These are phyloP conservation scores for Cyphomyrus plagiostoma DNA, from an alignment of 2,113 vertebrate species.

Conservation along the genomic window DNA sequence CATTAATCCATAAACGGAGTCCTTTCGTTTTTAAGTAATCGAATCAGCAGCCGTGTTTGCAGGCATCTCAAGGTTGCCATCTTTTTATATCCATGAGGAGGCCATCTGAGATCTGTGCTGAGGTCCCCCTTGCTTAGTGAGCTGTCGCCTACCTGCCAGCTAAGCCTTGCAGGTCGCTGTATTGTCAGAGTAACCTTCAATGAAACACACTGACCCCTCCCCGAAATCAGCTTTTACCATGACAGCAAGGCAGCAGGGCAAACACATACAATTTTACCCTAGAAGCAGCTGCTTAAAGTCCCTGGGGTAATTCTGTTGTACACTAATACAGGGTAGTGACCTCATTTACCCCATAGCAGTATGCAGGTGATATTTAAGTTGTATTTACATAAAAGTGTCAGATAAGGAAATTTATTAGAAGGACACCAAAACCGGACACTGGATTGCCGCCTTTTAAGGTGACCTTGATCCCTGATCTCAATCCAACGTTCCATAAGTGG, in stretches of 20 bases:
- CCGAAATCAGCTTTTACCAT: not conserved
- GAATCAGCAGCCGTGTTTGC: not conserved
- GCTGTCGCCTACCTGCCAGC: not conserved
- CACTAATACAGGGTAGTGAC: not conserved
- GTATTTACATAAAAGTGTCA: not conserved
- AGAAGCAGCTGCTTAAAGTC: not conserved
- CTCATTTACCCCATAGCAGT: constrained; percentile 3
- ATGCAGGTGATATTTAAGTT: not conserved
- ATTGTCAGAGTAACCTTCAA: not conserved
- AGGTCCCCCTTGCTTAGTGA: not conserved
- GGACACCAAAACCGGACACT: not conserved
- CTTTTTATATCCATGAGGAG: not conserved
- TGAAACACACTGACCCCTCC: not conserved
- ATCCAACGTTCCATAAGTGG: not conserved
- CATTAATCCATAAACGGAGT: constrained; percentile 7
- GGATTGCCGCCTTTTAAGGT: constrained; percentile 15
- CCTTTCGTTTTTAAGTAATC: not conserved
- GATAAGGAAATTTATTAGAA: not conserved
- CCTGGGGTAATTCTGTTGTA: not conserved
- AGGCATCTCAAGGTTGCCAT: not conserved
- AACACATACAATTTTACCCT: not conserved
- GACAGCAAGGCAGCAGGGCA: not conserved
- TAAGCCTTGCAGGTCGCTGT: not conserved
- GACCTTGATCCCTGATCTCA: not conserved
- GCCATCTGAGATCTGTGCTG: not conserved